Conservation (phyloP, 2,113 vertebrate genomes). For the Girardinichthys multiradiatus region DNA sequence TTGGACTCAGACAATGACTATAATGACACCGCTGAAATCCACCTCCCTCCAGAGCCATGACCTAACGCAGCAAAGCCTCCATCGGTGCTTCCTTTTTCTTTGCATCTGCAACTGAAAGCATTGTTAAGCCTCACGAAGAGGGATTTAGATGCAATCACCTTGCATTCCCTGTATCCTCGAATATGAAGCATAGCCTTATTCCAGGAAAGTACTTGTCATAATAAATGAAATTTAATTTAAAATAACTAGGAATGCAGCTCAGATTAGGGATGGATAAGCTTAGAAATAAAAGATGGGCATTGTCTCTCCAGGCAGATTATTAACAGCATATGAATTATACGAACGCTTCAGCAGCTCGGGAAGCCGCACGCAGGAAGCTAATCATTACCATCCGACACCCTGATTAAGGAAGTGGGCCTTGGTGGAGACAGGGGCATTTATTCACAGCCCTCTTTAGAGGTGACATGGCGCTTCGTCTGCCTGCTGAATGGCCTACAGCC, state of each 20-base stretch:
- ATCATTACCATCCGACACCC: constrained; percentile 72
- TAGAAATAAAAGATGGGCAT: constrained; percentile 57
- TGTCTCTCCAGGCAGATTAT: constrained; percentile 69
- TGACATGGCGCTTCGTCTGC: constrained; percentile 69
- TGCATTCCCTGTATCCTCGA: constrained; percentile 50
- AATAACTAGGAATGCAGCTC: constrained; percentile 50
- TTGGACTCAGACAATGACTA: constrained; percentile 59
- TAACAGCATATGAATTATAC: constrained; percentile 55
- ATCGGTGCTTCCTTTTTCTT: constrained; percentile 26
- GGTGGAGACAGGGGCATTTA: constrained; percentile 70
- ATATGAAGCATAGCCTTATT: constrained; percentile 46
- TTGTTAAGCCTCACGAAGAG: constrained; percentile 44
- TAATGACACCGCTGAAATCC: constrained; percentile 64
- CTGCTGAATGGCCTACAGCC: constrained; percentile 66
- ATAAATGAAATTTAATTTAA: constrained; percentile 66
- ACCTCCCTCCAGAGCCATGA: constrained; percentile 43
- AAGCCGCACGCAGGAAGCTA: constrained; percentile 62
- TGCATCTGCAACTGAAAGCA: constrained; percentile 29
- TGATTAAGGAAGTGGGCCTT: constrained; percentile 78
- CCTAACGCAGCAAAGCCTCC: constrained; percentile 42
- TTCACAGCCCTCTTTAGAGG: constrained; percentile 72
- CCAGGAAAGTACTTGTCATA: constrained; percentile 58
- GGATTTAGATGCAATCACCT: constrained; percentile 76
- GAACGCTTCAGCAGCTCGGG: constrained; percentile 26
- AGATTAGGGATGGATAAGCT: constrained; percentile 63